Evolutionary conservation across 2,888 invertebrate species (phyloP), one percentile per base, ranked within the genome.

Genomic region (Chrysolina haemoptera): DNA sequence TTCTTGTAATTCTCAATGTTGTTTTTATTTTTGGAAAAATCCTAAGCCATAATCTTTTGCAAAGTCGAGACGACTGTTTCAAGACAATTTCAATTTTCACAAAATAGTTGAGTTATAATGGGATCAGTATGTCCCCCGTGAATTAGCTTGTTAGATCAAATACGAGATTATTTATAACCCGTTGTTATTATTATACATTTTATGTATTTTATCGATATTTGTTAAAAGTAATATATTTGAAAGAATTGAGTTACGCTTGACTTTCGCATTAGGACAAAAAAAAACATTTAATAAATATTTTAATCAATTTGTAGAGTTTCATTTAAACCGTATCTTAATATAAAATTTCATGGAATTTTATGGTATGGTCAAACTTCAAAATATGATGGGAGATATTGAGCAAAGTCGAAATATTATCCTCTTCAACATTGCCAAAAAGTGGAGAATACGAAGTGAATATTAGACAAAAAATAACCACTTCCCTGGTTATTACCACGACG

Each of bases 161-260:
- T 59, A n/a, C 35, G 59, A 59, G 59, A 59, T 59, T 59, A 59
- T 27, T 35, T n/a, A 9, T 27, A 27, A 22, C n/a, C 22, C n/a
- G 59, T 59, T 59, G 22, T 22, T 27, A n/a, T n/a, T 55, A 55
- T 55, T 59, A 59, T 59, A 35, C 59, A 59, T 22, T 20, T 22
- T 55, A 20, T 55, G 22, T 20, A 55, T 59, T 59, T 20, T 53
- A 53, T 59, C n/a, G 35, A 59, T 20, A 9, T 18, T 53, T 53
- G 53, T 20, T 53, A 16, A 59, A 59, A 59, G 59, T 59, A n/a
- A 59, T 35, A 27, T 22, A 50, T 27, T 59, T 27, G 59, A 59
- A 59, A 35, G 1, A 27, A 35, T n/a, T 20, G 18, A 53, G 10
- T 20, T 53, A 53, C 53, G 14, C 20, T 12, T 53, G 53, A 53